Evolutionary conservation across 2,113 vertebrate genomes (phyloP).

Genomic region (Stigmatopora argus): DNA sequence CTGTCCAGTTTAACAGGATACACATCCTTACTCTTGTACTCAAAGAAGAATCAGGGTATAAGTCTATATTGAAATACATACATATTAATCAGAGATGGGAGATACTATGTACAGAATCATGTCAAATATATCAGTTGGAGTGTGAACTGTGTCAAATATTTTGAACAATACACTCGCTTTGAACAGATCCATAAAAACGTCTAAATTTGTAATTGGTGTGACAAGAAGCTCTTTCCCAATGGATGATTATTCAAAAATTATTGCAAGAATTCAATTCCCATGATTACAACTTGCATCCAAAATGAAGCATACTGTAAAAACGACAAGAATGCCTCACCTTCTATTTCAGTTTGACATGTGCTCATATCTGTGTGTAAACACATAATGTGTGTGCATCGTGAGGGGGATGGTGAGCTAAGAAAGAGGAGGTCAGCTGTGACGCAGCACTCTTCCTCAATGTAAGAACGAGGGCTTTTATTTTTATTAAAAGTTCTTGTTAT

Average conservation of each 20-base stretch:
- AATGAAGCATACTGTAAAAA: too few species aligned
- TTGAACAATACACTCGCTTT: background rate
- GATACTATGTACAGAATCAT: background rate
- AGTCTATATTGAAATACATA: background rate
- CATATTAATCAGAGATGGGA: too few species aligned
- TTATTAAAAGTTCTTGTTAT: slow-evolving; percentile 9
- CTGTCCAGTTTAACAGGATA: slow-evolving; percentile 39
- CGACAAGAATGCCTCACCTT: too few species aligned
- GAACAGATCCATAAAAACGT: background rate
- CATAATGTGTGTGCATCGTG: slow-evolving; percentile 12
- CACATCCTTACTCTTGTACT: slow-evolving; percentile 13
- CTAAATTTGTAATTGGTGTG: background rate
- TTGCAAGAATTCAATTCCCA: too few species aligned
- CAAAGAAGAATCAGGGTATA: background rate
- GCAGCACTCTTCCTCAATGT: slow-evolving; percentile 42
- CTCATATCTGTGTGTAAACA: background rate
- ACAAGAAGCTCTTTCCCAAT: background rate
- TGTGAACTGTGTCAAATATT: background rate
- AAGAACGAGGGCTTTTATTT: slow-evolving; percentile 20
- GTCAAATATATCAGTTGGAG: background rate
- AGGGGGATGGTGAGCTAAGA: slow-evolving; percentile 22
- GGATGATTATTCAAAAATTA: too few species aligned
- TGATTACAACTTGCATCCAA: too few species aligned
- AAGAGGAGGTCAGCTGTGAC: slow-evolving; percentile 48
- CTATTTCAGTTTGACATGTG: too few species aligned